Conservation (phyloP, 2,888 invertebrate species). For the Leptothorax acervorum region DNA sequence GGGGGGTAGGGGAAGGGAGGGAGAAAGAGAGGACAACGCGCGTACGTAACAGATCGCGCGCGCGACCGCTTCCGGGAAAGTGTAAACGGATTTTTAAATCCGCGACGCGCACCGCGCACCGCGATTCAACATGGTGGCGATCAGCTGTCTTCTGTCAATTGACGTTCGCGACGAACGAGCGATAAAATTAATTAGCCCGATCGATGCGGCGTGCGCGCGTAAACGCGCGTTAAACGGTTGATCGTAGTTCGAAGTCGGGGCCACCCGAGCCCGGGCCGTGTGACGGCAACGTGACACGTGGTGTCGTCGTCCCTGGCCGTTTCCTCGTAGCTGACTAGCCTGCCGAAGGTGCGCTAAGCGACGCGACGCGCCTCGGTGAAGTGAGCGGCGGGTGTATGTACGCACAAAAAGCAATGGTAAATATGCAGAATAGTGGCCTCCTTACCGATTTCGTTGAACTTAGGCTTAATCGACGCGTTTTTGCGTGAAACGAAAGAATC, state of each 20-base stretch:
- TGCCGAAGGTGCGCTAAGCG: neutral
- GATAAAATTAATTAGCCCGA: constrained; percentile 40
- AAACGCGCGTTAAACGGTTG: neutral
- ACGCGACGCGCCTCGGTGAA: constrained; percentile 64
- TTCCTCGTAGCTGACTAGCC: neutral
- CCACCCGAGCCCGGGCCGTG: neutral
- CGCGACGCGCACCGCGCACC: constrained; percentile 58
- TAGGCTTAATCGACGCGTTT: too few species aligned
- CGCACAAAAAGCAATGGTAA: constrained; percentile 78
- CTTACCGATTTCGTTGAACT: too few species aligned
- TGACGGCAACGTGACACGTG: constrained; percentile 15
- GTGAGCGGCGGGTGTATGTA: constrained; percentile 71
- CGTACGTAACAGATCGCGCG: constrained; percentile 7
- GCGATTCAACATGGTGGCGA: constrained; percentile 72
- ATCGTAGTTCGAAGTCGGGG: neutral
- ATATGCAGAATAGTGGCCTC: too few species aligned
- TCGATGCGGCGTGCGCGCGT: neutral
- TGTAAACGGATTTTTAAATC: constrained; percentile 62
- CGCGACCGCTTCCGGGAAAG: constrained; percentile 25
- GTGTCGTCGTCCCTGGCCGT: neutral
- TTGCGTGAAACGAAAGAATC: too few species aligned
- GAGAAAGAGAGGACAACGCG: neutral
- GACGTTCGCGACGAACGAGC: constrained; percentile 62
- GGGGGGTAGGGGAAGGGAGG: neutral
- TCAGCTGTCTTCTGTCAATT: constrained; percentile 78